Conservation (phyloP, 2,113 vertebrate genomes). For the Zapus hudsonius region DNA sequence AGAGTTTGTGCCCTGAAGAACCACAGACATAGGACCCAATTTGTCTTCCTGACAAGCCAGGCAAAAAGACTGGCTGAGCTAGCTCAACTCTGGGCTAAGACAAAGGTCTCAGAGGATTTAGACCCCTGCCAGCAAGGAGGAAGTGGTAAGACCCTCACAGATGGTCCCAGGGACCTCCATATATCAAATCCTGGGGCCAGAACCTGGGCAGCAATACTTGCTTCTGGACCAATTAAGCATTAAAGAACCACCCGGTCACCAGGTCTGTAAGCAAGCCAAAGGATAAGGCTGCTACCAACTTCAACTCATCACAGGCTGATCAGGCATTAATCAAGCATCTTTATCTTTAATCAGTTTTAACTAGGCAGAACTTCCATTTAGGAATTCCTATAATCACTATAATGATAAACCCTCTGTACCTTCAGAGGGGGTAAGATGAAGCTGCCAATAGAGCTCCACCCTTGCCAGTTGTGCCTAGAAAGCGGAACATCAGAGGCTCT, state of each 20-base stretch:
- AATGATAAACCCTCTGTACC: neutral
- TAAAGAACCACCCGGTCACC: neutral
- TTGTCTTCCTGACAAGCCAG: constrained; percentile 56
- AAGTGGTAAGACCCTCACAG: neutral
- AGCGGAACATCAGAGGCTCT: neutral
- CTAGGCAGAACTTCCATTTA: constrained; percentile 22
- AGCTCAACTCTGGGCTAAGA: constrained; percentile 3
- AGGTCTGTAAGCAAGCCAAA: neutral
- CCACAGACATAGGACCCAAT: constrained; percentile 8
- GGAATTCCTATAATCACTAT: neutral
- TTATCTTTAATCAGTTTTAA: constrained; percentile 46
- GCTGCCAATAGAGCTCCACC: neutral
- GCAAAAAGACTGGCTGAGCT: neutral
- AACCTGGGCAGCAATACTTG: constrained; percentile 15
- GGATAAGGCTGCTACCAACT: neutral
- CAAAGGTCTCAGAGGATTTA: neutral
- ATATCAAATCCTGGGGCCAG: neutral
- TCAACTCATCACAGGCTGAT: neutral
- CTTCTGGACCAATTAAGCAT: neutral
- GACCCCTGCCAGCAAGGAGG: neutral
- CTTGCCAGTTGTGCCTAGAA: neutral
- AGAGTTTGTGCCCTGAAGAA: constrained; percentile 18
- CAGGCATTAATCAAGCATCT: constrained; percentile 11
- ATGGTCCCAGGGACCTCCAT: neutral
- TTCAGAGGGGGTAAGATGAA: neutral